Percentiles rank a stretch among this genome's conserved stretches.
These are phyloP conservation scores for Drosophila borealis DNA, from an alignment of 2,888 invertebrate species.

Conservation along the genomic window DNA sequence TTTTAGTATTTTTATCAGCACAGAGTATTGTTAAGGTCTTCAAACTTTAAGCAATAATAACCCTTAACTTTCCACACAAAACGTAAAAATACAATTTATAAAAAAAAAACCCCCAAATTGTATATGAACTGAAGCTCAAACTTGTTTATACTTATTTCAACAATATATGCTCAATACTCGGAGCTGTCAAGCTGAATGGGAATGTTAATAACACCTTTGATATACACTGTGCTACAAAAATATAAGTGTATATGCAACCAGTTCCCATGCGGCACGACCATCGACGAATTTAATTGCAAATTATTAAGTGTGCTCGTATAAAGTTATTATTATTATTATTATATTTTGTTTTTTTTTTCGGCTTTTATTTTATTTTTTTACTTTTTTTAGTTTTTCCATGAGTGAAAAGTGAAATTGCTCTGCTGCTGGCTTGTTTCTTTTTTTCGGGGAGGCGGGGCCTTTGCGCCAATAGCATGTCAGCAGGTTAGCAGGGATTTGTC, in stretches of 20 bases:
- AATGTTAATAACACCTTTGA: constrained; percentile 5
- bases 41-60: no score
- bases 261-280: constrained; percentile 53
- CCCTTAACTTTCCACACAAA: no score
- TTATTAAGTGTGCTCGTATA: constrained; percentile 60
- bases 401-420: constrained; percentile 71
- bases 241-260: constrained; percentile 43
- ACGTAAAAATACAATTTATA: no score
- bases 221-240: constrained; percentile 25
- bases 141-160: no score
- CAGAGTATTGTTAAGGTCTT: no score
- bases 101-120: no score
- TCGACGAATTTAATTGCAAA: constrained; percentile 69
- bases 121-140: no score
- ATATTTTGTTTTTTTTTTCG: constrained; percentile 24
- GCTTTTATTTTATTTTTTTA: constrained; percentile 22
- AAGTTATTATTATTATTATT: constrained; percentile 51
- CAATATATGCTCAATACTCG: neutral
- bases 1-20: no score
- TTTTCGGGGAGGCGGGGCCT: constrained; percentile 34
- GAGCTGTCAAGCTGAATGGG: neutral
- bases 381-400: constrained; percentile 61
- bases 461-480: constrained; percentile 67
- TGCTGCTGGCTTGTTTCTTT: constrained; percentile 19
- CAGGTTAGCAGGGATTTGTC: constrained; percentile 78